A percentile compares a stretch with the other conserved stretches of the same genome.
Conservation (phyloP, 2,888 invertebrate species). For the Drosophila gaucha region DNA sequence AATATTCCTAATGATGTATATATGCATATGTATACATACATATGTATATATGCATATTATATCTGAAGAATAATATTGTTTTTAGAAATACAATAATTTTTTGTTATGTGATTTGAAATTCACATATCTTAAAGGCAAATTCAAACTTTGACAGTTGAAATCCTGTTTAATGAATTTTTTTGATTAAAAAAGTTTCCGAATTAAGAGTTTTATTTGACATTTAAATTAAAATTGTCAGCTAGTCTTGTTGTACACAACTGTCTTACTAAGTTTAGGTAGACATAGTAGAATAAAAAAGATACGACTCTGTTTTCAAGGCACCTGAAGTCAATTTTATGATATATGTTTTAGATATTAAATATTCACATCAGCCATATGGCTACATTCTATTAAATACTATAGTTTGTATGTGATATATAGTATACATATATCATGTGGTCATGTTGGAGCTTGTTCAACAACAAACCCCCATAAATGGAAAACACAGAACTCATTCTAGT, state of each 20-base stretch:
- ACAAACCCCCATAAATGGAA: slow-evolving; percentile 8
- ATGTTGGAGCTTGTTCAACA: slow-evolving; percentile 4
- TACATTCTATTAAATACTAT: background rate
- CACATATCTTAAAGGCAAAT: no score
- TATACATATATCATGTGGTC: background rate
- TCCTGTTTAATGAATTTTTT: no score
- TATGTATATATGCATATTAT: background rate
- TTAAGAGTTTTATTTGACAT: no score
- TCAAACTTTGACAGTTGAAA: no score
- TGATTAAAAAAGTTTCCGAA: no score
- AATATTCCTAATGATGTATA: background rate
- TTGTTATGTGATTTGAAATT: no score
- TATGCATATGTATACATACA: background rate
- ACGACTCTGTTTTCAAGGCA: background rate
- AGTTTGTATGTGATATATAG: background rate
- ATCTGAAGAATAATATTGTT: background rate
- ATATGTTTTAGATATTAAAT: background rate
- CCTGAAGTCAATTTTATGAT: background rate
- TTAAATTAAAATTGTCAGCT: no score
- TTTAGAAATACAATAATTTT: no score
- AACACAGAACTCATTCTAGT: slow-evolving; percentile 30
- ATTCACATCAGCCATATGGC: background rate
- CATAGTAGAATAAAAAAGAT: background rate
- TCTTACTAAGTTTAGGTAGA: no score
- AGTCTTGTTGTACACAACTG: no score